These are phyloP conservation scores for Plebejus argus DNA, from an alignment of 2,888 invertebrate genomes.

Conservation along the genomic window DNA sequence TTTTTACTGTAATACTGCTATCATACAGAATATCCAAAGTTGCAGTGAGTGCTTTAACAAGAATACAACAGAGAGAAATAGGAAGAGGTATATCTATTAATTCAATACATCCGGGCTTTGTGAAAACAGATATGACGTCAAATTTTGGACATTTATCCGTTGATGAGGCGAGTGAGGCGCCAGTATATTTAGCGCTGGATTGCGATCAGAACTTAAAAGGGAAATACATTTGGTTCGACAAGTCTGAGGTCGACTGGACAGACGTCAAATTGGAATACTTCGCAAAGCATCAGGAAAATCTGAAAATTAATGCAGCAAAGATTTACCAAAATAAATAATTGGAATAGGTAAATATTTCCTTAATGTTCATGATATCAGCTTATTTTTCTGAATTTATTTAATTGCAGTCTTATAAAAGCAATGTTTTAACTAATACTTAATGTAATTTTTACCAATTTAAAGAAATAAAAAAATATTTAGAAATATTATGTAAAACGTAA, in stretches of 20 bases:
- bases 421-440: too few species aligned
- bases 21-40: constrained; percentile 48
- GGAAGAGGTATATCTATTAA: constrained; percentile 48
- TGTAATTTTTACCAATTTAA: too few species aligned
- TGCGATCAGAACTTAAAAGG: constrained; percentile 47
- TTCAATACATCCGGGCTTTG: constrained; percentile 49
- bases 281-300: not conserved
- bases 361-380: not conserved
- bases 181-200: constrained; percentile 47
- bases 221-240: constrained; percentile 47
- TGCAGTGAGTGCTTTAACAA: constrained; percentile 46
- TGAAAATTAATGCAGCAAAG: not conserved
- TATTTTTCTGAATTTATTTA: too few species aligned
- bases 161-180: constrained; percentile 43
- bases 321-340: not conserved
- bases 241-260: constrained; percentile 46
- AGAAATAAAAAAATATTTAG: too few species aligned
- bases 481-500: too few species aligned
- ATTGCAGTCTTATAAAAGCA: too few species aligned
- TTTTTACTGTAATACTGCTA: constrained; percentile 37
- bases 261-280: constrained; percentile 34
- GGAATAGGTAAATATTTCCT: not conserved
- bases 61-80: constrained; percentile 45
- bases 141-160: constrained; percentile 40
- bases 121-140: constrained; percentile 48